Evolutionary conservation across 1,140 invertebrate species (phyloP), one percentile per base, ranked within the genome.

Genomic region (Lasioglossum albipes): DNA sequence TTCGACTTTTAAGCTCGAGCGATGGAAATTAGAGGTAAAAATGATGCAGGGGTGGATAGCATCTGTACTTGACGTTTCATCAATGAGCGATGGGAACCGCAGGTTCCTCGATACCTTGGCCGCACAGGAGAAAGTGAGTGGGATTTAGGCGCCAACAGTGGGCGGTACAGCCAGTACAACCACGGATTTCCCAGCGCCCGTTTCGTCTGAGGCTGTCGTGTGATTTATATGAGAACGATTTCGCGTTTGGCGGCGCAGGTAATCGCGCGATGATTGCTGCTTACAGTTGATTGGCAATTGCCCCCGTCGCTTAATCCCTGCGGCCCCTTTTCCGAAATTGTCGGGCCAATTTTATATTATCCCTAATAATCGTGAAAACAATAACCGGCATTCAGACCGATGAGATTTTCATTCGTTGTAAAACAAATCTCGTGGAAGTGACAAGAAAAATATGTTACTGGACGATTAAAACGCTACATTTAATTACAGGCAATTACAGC

Each of bases 181-280:
- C 83, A 84, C 57, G 62, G 70, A 81, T 82, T 79, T 73, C 71
- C 72, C 57, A 68, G 54, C 66, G 49, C 82, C 77, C n/a, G 20
- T 87, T 86, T 84, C 82, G 69, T 57, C 62, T 75, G 75, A 85
- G 82, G 74, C 79, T 89, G 87, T 87, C 90, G 86, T 77, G 85
- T 92, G 91, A 93, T 93, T 92, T 92, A 92, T 91, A 88, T 82
- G 89, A 90, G 90, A 92, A 91, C 89, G 91, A 93, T 92, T 90
- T 90, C 89, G 83, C 83, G 87, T 86, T 84, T 88, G 87, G 64
- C 75, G 77, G 87, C 74, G 74, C 83, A 78, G 88, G 89, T 91
- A 92, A 92, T 91, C 90, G 85, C 74, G 70, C 87, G 87, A 89
- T 89, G 87, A 92, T 92, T 90, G 89, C 83, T 87, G 84, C 79